Conservation (phyloP, 2,113 vertebrate genomes). For the Glaucidium brasilianum region DNA sequence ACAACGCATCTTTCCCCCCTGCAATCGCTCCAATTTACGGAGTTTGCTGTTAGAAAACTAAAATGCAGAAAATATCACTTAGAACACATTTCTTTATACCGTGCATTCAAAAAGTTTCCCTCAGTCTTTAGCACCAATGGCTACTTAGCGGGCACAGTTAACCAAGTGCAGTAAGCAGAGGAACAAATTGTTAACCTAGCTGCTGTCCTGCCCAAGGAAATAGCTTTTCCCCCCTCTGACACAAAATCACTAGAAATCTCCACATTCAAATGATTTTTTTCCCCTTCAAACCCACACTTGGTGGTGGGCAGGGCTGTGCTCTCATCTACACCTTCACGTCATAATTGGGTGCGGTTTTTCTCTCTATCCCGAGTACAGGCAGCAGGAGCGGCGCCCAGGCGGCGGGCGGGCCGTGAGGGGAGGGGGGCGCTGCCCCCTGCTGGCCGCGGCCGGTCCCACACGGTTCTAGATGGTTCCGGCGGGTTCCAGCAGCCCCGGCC, state of each 20-base stretch:
- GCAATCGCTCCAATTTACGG: background rate
- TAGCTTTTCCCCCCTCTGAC: background rate
- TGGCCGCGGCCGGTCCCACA: accelerated
- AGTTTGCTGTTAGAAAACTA: background rate
- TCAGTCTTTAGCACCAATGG: background rate
- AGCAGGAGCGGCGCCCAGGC: accelerated
- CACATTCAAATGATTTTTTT: background rate
- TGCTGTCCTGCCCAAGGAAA: background rate
- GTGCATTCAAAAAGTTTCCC: background rate
- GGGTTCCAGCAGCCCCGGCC: background rate
- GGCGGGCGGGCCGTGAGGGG: accelerated
- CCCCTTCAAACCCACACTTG: background rate
- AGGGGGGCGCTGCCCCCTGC: accelerated
- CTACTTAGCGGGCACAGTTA: background rate
- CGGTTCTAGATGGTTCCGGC: accelerated
- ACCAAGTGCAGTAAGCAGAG: accelerated
- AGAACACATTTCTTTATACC: background rate
- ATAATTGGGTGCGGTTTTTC: background rate
- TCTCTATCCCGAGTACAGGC: background rate
- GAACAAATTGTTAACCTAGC: background rate
- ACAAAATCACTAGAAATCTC: background rate
- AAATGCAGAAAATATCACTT: background rate
- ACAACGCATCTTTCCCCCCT: background rate
- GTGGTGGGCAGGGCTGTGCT: accelerated
- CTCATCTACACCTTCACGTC: no score